Evolutionary conservation across 2,888 invertebrate species (phyloP).

Genomic region (Aspidiotus destructor): DNA sequence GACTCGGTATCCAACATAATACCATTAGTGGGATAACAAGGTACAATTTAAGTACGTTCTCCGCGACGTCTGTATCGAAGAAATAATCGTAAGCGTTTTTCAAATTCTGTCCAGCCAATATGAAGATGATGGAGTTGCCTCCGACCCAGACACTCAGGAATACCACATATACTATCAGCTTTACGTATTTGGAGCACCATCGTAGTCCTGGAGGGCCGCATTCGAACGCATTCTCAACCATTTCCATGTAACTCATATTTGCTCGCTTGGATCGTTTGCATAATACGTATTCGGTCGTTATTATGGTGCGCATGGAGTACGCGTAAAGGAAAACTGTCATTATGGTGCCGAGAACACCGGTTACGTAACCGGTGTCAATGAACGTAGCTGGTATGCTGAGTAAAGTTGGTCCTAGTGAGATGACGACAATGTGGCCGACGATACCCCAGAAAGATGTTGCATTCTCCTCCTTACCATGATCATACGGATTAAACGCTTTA

Average conservation of each 20-base stretch:
- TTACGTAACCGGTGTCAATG: conserved; percentile 17
- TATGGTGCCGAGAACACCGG: conserved; percentile 21
- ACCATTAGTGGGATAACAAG: conserved; percentile 20
- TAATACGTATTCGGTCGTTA: conserved; percentile 19
- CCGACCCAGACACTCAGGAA: conserved; percentile 26
- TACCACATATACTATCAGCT: conserved; percentile 9
- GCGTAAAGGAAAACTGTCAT: conserved; percentile 19
- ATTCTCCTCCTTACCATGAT: conserved; percentile 7
- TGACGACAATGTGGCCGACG: conserved; percentile 12
- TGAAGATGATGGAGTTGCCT: conserved; percentile 21
- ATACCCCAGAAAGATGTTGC: conserved; percentile 20
- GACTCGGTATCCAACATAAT: conserved; percentile 25
- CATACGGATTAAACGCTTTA: conserved; percentile 16
- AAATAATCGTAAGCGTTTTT: conserved; percentile 26
- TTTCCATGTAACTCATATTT: conserved; percentile 18
- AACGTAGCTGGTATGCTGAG: conserved; percentile 24
- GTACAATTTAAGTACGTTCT: conserved; percentile 4
- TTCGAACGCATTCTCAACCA: conserved; percentile 17
- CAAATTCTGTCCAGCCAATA: conserved; percentile 17
- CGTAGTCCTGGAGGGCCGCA: conserved; percentile 8
- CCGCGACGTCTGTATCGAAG: conserved; percentile 15
- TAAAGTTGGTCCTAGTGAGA: conserved; percentile 19
- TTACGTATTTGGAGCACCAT: conserved; percentile 19
- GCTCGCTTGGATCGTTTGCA: conserved; percentile 14
- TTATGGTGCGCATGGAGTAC: conserved; percentile 17